These are phyloP conservation scores for Bombycilla garrulus DNA, from an alignment of 2,113 vertebrate genomes.

Conservation along the genomic window DNA sequence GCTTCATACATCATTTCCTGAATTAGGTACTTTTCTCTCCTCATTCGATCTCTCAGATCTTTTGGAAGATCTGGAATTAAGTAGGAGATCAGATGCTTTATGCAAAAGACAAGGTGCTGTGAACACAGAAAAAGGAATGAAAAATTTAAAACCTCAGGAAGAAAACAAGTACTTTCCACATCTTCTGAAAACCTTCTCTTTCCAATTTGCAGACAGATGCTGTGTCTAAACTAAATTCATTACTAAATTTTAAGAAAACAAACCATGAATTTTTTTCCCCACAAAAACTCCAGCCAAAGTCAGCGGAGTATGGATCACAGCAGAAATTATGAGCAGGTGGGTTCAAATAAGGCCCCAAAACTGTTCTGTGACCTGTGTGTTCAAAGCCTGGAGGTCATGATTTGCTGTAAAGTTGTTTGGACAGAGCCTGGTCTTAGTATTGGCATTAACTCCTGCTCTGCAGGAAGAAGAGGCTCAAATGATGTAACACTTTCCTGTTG, in stretches of 20 bases:
- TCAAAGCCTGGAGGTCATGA: not conserved
- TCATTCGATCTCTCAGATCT: slow-evolving; percentile 93
- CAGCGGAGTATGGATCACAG: not conserved
- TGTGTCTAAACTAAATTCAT: not conserved
- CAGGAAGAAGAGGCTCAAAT: not conserved
- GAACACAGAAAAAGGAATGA: slow-evolving; percentile 27
- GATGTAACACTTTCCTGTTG: not conserved
- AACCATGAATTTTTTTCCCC: not conserved
- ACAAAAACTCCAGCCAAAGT: not conserved
- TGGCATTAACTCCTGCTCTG: not conserved
- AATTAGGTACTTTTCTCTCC: slow-evolving; percentile 95
- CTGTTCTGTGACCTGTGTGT: not conserved
- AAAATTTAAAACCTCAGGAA: not conserved
- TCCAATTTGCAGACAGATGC: not conserved
- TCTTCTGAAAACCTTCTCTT: not conserved
- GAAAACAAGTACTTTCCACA: not conserved
- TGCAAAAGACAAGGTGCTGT: slow-evolving; percentile 95
- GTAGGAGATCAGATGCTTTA: slow-evolving; percentile 96
- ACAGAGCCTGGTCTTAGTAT: not conserved
- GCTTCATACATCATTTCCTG: slow-evolving; percentile 99
- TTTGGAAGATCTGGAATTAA: slow-evolving; percentile 97
- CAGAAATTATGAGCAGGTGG: not conserved
- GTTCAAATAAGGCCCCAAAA: not conserved
- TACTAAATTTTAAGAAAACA: not conserved
- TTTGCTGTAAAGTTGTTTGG: not conserved